Percentiles rank a stretch among this genome's conserved stretches.
Conservation (phyloP, 2,888 invertebrate species). For the Athetis lepigone region DNA sequence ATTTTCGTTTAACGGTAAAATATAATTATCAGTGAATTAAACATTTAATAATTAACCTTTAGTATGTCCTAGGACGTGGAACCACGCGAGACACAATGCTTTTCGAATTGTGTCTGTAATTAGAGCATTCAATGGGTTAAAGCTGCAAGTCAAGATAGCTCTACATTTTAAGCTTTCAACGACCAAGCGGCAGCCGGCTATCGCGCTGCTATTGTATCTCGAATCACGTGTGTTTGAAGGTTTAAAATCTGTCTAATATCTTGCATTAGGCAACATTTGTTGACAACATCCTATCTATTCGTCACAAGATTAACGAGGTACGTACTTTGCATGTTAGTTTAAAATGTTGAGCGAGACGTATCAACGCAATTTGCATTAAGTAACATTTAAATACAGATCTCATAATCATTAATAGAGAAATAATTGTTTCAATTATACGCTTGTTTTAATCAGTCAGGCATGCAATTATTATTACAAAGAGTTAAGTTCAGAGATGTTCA, state of each 20-base stretch:
- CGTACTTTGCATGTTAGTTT: constrained; percentile 32
- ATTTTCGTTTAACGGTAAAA: constrained; percentile 6
- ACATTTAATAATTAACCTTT: too few relatives aligned
- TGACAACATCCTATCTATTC: constrained; percentile 42
- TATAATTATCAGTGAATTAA: constrained; percentile 2
- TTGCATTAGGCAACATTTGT: constrained; percentile 27
- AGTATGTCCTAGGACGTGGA: too few relatives aligned
- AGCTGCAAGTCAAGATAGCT: too few relatives aligned
- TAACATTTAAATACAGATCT: constrained; percentile 61
- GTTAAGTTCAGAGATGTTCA: constrained; percentile 18
- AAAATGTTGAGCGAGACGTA: constrained; percentile 42
- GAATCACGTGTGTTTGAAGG: too few relatives aligned
- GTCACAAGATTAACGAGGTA: constrained; percentile 40
- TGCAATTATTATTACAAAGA: constrained; percentile 37
- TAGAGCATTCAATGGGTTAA: too few relatives aligned
- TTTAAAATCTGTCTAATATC: neutral
- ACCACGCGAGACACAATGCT: too few relatives aligned
- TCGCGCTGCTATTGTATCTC: too few relatives aligned
- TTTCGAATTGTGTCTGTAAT: too few relatives aligned
- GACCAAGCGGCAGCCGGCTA: too few relatives aligned
- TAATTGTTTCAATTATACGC: constrained; percentile 56
- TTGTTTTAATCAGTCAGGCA: constrained; percentile 46
- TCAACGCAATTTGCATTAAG: constrained; percentile 51
- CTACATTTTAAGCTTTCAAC: too few relatives aligned
- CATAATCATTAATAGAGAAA: constrained; percentile 58